phyloP scores from a whole-genome alignment of 2,113 vertebrate genomes.

The Circaetus gallicus region DNA sequence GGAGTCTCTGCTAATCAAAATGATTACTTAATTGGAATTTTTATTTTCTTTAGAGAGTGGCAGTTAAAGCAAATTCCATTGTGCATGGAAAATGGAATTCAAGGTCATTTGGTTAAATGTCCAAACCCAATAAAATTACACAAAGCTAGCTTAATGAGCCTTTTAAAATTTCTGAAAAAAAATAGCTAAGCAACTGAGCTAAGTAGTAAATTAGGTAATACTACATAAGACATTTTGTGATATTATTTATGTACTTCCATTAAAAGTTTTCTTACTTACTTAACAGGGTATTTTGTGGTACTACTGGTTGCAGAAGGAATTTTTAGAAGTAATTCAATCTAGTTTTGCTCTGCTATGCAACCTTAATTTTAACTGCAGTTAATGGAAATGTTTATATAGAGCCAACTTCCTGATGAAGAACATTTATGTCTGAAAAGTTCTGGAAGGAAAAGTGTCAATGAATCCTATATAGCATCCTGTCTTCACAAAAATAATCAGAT shows the following conservation, averaged over 20 bases:
- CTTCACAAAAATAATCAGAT: not conserved
- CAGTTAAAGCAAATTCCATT: not conserved
- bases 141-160: not conserved
- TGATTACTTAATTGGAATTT: not conserved
- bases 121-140: not conserved
- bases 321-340: not conserved
- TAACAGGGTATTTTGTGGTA: not conserved
- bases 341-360: not conserved
- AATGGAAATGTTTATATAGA: not conserved
- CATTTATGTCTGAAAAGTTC: not conserved
- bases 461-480: not conserved
- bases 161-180: not conserved
- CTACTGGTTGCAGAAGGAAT: not conserved
- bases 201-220: not conserved
- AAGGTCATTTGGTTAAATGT: not conserved
- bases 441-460: not conserved
- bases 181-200: not conserved
- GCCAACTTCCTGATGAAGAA: not conserved
- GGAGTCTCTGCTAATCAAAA: not conserved
- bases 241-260: not conserved
- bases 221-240: not conserved
- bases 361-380: not conserved
- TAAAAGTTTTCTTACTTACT: not conserved
- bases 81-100: not conserved
- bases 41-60: not conserved